phyloP scores from a whole-genome alignment of 2,797 vertebrate species.

The Lagocephalus sceleratus region DNA sequence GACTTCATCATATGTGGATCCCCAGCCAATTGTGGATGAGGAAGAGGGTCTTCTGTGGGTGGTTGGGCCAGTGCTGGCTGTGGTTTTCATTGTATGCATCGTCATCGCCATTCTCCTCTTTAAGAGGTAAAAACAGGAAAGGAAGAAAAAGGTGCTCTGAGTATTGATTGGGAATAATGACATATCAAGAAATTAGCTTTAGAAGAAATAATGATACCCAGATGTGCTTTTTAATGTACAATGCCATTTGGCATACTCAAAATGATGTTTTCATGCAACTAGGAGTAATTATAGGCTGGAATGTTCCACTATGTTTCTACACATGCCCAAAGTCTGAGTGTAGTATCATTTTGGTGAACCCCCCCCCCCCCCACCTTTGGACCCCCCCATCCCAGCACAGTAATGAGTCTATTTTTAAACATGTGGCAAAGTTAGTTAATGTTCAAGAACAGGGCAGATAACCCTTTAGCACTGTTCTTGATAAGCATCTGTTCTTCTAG shows the following conservation, averaged over 20 bases:
- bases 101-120: conserved; percentile 99
- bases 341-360: too few relatives aligned
- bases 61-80: conserved; percentile 95
- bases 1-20: conserved; percentile 92
- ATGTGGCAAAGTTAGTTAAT: too few relatives aligned
- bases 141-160: background rate
- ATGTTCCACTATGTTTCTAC: too few relatives aligned
- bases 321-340: too few relatives aligned
- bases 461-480: conserved; percentile 39
- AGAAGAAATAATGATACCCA: too few relatives aligned
- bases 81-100: conserved; percentile 99
- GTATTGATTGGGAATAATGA: background rate
- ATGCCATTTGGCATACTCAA: too few relatives aligned
- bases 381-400: too few relatives aligned
- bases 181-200: background rate
- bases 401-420: too few relatives aligned
- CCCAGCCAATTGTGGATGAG: conserved; percentile 95
- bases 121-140: conserved; percentile 84
- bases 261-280: too few relatives aligned
- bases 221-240: too few relatives aligned
- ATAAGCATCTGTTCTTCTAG: conserved; percentile 42
- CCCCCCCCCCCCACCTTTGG: too few relatives aligned
- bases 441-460: conserved; percentile 22
- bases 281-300: too few relatives aligned
- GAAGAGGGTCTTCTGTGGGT: conserved; percentile 99